A percentile compares a stretch with the other conserved stretches of the same genome.
Conservation (phyloP, 1,140 invertebrate species). For the Palaemon carinicauda region DNA sequence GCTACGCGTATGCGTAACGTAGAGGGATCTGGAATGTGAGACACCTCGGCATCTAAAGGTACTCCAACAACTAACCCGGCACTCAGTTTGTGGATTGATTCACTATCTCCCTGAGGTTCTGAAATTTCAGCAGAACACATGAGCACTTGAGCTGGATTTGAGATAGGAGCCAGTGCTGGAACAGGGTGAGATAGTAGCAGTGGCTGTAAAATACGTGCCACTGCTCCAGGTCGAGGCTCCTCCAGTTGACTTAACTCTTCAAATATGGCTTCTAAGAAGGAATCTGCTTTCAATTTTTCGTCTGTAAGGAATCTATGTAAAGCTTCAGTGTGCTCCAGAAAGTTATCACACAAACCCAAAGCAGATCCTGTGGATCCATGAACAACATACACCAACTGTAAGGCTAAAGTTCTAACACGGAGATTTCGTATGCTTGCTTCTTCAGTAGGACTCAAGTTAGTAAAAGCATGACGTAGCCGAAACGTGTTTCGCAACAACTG, state of each 20-base stretch:
- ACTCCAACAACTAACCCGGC: conserved; percentile 89
- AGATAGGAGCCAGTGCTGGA: conserved; percentile 64
- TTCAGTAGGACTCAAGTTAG: conserved; percentile 78
- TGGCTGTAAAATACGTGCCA: conserved; percentile 82
- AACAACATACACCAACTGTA: conserved; percentile 82
- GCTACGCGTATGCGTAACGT: conserved; percentile 83
- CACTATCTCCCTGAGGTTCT: conserved; percentile 83
- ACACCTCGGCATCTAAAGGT: conserved; percentile 84
- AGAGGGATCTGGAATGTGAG: conserved; percentile 77
- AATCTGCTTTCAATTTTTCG: conserved; percentile 66
- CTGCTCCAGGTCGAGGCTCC: conserved; percentile 84
- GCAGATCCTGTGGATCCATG: conserved; percentile 72
- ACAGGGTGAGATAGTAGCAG: conserved; percentile 72
- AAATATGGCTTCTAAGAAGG: conserved; percentile 82
- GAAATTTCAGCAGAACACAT: conserved; percentile 84
- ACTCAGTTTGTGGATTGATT: conserved; percentile 90
- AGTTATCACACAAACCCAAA: conserved; percentile 72
- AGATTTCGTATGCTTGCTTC: conserved; percentile 82
- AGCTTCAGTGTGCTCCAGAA: conserved; percentile 71
- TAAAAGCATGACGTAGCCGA: conserved; percentile 83
- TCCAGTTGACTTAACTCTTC: conserved; percentile 78
- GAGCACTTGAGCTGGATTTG: conserved; percentile 69
- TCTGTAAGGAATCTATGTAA: conserved; percentile 64
- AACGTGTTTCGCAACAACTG: conserved; percentile 77
- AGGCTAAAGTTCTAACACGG: conserved; percentile 81